A percentile compares a stretch with the other conserved stretches of the same genome.
These are phyloP conservation scores for Polydrusus pterygomalis DNA, from an alignment of 2,888 invertebrate species.

Conservation along the genomic window DNA sequence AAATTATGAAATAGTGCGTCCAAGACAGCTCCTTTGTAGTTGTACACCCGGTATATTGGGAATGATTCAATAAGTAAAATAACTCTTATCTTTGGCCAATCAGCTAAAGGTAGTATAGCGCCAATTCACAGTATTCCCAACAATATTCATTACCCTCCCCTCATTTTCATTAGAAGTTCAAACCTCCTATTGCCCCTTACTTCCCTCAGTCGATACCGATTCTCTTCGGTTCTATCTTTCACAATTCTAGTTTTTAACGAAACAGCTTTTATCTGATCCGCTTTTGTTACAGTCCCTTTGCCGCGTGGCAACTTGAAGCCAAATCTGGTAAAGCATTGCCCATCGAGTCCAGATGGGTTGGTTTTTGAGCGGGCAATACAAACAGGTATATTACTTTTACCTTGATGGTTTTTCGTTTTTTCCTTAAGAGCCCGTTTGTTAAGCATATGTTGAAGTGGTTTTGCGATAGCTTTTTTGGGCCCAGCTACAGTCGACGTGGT, in stretches of 20 bases:
- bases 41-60: too few species aligned
- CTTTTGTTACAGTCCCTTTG: conserved; percentile 44
- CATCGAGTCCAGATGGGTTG: conserved; percentile 19
- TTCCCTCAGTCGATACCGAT: conserved; percentile 76
- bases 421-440: neutral
- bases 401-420: conserved; percentile 19
- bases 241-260: conserved; percentile 59
- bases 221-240: conserved; percentile 57
- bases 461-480: neutral
- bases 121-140: too few species aligned
- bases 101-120: too few species aligned
- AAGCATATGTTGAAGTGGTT: conserved; percentile 8
- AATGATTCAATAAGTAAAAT: too few species aligned
- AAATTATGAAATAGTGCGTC: too few species aligned
- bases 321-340: conserved; percentile 53
- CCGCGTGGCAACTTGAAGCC: conserved; percentile 58
- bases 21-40: too few species aligned
- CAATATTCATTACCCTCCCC: conserved; percentile 57
- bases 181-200: conserved; percentile 83
- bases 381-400: conserved; percentile 32
- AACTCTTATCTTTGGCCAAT: too few species aligned
- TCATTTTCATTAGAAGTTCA: conserved; percentile 81
- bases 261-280: conserved; percentile 60
- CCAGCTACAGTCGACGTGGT: neutral
- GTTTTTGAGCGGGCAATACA: neutral